Evolutionary conservation across 2,113 vertebrate genomes (phyloP).

Genomic region (Trochalopteron elliotii): DNA sequence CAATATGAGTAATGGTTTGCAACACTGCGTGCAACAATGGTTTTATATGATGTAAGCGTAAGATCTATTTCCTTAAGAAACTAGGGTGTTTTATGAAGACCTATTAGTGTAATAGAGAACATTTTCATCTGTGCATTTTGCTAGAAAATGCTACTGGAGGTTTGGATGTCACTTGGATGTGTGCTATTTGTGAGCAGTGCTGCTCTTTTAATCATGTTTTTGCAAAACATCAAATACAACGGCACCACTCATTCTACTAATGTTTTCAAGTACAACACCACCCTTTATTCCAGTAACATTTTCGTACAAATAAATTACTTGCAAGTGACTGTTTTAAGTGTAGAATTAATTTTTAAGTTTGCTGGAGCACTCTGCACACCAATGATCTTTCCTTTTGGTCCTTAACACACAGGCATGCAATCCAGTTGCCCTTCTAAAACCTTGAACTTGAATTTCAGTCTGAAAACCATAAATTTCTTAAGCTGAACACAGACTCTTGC

Average conservation of each 20-base stretch:
- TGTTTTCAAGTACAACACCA: fast-evolving
- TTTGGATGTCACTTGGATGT: neutral
- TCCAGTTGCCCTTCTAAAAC: neutral
- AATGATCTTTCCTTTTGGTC: neutral
- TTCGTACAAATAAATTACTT: neutral
- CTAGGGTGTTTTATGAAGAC: neutral
- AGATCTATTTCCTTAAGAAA: neutral
- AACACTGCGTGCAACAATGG: neutral
- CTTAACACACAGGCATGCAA: neutral
- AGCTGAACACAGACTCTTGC: neutral
- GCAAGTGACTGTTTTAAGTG: neutral
- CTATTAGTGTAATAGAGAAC: neutral
- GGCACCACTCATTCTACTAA: neutral
- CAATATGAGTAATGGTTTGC: neutral
- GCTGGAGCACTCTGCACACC: neutral
- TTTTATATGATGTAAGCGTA: neutral
- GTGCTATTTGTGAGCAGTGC: neutral
- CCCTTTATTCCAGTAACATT: neutral
- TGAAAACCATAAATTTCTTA: neutral
- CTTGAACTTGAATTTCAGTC: neutral
- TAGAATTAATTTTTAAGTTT: neutral
- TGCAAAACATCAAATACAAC: neutral
- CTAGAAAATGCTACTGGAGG: neutral
- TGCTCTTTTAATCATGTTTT: neutral
- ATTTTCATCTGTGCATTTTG: neutral